Evolutionary conservation across 2,797 vertebrate species (phyloP).

Genomic region (Syngnathus rostellatus): DNA sequence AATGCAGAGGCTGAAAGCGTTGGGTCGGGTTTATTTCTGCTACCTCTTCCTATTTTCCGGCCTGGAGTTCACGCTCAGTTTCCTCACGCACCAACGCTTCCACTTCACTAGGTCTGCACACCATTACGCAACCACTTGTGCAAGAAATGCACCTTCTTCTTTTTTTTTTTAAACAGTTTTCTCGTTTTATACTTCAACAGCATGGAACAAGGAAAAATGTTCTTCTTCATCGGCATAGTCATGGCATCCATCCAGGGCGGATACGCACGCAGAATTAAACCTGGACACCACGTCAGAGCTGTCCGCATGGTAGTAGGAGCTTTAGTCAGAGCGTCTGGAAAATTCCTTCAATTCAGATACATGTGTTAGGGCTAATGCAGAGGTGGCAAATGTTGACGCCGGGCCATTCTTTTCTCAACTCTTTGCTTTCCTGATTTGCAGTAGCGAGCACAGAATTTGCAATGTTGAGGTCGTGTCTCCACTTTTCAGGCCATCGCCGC

Average conservation of each 20-base stretch:
- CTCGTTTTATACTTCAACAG: conserved; percentile 48
- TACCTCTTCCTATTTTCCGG: conserved; percentile 97
- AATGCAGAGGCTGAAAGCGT: conserved; percentile 72
- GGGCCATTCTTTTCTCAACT: background rate
- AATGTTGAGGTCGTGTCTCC: background rate
- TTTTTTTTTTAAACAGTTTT: background rate
- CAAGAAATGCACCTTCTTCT: background rate
- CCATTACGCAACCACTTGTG: background rate
- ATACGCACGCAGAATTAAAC: conserved; percentile 84
- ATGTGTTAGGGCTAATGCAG: background rate
- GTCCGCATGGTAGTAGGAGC: conserved; percentile 72
- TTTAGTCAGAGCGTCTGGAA: background rate
- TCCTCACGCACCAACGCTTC: conserved; percentile 93
- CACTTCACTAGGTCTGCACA: conserved; percentile 81
- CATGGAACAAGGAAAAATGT: conserved; percentile 98
- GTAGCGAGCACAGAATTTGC: too few species aligned
- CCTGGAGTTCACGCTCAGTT: conserved; percentile 89
- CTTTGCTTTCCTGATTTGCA: background rate
- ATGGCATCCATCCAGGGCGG: conserved; percentile 92
- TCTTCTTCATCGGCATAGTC: conserved; percentile 92
- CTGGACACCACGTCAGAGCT: conserved; percentile 77
- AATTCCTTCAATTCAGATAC: background rate
- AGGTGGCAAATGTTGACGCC: background rate
- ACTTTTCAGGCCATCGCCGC: conserved; percentile 76
- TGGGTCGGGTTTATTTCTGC: conserved; percentile 87